Evolutionary conservation across 2,888 invertebrate genomes (phyloP).

Genomic region (Neoitamus cyanurus): DNA sequence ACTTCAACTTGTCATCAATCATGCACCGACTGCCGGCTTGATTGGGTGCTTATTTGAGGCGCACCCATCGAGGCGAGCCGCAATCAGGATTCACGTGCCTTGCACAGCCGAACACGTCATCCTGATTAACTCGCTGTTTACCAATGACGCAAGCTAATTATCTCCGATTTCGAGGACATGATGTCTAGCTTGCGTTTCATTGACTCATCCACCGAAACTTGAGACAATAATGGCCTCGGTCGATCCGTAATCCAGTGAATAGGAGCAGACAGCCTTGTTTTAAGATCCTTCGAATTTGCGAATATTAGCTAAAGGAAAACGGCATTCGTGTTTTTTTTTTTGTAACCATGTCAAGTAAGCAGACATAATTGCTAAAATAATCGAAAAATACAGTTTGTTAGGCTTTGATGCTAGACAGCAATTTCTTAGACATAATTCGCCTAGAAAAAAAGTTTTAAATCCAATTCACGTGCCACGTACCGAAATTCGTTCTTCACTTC

Average conservation of each 20-base stretch:
- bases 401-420: too few relatives aligned
- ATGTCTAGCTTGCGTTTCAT: constrained; percentile 18
- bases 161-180: background rate
- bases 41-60: constrained; percentile 27
- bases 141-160: constrained; percentile 15
- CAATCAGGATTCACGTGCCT: constrained; percentile 29
- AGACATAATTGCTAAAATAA: too few relatives aligned
- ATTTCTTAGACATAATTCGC: too few relatives aligned
- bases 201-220: constrained; percentile 2
- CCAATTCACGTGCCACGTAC: too few relatives aligned
- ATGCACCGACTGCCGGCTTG: constrained; percentile 38
- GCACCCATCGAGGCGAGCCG: background rate
- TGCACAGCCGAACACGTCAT: background rate
- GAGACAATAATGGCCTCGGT: background rate
- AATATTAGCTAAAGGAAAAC: too few relatives aligned
- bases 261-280: background rate
- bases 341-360: too few relatives aligned
- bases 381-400: too few relatives aligned
- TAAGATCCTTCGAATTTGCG: background rate
- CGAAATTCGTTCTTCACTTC: background rate
- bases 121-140: constrained; percentile 4
- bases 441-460: too few relatives aligned
- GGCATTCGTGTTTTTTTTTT: too few relatives aligned
- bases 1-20: constrained; percentile 46
- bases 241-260: background rate